Percentiles rank a stretch among this genome's conserved stretches.
These are phyloP conservation scores for Chorisops tibialis DNA, from an alignment of 2,888 invertebrate species.

Conservation along the genomic window DNA sequence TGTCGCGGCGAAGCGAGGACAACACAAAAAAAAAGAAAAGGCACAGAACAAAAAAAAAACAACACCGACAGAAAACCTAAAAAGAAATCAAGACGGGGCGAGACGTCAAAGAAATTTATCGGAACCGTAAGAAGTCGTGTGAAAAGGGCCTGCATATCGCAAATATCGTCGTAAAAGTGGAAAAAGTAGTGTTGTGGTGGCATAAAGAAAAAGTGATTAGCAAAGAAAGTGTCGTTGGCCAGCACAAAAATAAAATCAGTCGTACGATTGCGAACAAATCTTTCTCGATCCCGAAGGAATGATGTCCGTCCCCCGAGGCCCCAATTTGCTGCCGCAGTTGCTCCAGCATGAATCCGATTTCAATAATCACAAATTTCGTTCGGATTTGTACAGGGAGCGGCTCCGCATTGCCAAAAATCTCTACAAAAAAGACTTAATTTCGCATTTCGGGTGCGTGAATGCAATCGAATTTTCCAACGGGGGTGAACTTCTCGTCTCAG, in stretches of 20 bases:
- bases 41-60: neutral
- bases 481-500: slow-evolving; percentile 83
- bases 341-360: neutral
- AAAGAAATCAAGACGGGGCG: neutral
- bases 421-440: slow-evolving; percentile 77
- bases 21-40: neutral
- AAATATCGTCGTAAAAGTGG: no score
- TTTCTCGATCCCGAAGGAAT: slow-evolving; percentile 1
- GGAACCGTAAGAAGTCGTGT: no score
- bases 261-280: no score
- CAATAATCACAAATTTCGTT: slow-evolving; percentile 37
- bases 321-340: slow-evolving; percentile 17
- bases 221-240: no score
- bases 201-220: no score
- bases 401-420: slow-evolving; percentile 69
- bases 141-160: no score
- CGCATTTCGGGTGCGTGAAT: slow-evolving; percentile 95
- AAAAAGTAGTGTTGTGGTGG: no score
- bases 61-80: neutral
- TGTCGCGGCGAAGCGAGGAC: neutral
- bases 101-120: slow-evolving; percentile 1
- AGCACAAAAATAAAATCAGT: no score
- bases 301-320: slow-evolving; percentile 14
- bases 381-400: slow-evolving; percentile 54
- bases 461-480: slow-evolving; percentile 91